Conservation (phyloP, 2,888 invertebrate genomes). For the Antheraea assamensis region DNA sequence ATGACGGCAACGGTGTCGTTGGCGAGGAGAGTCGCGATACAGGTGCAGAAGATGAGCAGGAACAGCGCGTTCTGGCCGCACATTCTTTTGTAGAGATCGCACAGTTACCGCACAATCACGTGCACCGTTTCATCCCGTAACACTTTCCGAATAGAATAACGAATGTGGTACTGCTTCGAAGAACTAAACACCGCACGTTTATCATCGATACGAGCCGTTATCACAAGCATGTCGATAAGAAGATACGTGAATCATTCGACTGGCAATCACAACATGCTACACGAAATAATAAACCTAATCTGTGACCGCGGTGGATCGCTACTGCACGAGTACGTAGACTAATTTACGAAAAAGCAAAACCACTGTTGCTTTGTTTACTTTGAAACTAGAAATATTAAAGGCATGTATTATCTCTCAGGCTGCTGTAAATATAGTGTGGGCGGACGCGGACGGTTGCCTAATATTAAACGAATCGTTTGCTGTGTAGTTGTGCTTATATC, state of each 20-base stretch:
- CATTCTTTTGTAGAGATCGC: neutral
- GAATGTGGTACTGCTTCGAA: neutral
- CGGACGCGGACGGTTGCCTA: slow-evolving; percentile 13
- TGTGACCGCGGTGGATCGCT: neutral
- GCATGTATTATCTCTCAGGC: slow-evolving; percentile 28
- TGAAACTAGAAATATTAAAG: slow-evolving; percentile 10
- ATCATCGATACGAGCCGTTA: slow-evolving; percentile 16
- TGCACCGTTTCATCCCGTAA: neutral
- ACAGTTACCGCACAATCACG: neutral
- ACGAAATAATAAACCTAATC: neutral
- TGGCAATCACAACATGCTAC: neutral
- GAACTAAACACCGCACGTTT: slow-evolving; percentile 4
- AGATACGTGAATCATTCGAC: slow-evolving; percentile 12
- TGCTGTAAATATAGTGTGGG: slow-evolving; percentile 19
- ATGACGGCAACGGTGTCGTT: slow-evolving; percentile 45
- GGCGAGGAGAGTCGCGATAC: slow-evolving; percentile 28
- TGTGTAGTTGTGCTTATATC: neutral
- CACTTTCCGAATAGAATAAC: neutral
- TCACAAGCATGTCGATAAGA: slow-evolving; percentile 20
- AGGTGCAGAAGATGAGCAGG: slow-evolving; percentile 21
- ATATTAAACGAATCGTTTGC: slow-evolving; percentile 23
- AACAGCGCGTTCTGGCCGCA: slow-evolving; percentile 18
- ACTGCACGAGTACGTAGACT: neutral
- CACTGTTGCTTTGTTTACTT: neutral
- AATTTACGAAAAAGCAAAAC: neutral